Evolutionary conservation across 2,888 invertebrate species (phyloP).

Genomic region (Eupithecia vulgata): DNA sequence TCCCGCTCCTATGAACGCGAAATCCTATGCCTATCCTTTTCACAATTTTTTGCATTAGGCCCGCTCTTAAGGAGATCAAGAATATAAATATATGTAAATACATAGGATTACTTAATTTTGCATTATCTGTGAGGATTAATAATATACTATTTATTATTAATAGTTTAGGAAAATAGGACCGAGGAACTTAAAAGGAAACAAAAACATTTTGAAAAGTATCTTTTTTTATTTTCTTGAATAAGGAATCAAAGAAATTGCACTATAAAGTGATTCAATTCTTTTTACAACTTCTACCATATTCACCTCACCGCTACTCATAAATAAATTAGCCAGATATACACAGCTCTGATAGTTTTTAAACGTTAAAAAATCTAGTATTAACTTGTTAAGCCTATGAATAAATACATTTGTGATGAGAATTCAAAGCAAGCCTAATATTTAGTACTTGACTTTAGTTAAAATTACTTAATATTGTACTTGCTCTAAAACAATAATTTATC

Average conservation of each 20-base stretch:
- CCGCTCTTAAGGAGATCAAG: no score
- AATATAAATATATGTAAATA: no score
- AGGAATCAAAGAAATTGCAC: background rate
- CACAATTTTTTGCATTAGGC: no score
- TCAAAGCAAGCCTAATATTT: constrained; percentile 15
- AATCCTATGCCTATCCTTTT: no score
- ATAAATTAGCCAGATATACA: constrained; percentile 78
- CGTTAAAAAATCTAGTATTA: constrained; percentile 37
- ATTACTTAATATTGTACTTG: constrained; percentile 15
- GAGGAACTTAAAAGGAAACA: background rate
- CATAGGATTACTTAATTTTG: no score
- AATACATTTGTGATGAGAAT: constrained; percentile 20
- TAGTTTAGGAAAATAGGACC: background rate
- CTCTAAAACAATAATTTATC: constrained; percentile 14
- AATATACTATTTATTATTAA: no score
- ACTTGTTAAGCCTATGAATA: constrained; percentile 36
- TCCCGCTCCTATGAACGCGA: no score
- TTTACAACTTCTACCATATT: constrained; percentile 57
- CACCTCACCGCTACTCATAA: constrained; percentile 69
- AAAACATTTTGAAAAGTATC: background rate
- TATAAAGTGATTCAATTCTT: constrained; percentile 29
- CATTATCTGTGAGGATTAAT: no score
- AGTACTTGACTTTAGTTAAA: constrained; percentile 9
- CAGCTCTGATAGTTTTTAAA: constrained; percentile 53
- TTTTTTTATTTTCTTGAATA: constrained; percentile 3